A percentile compares a stretch with the other conserved stretches of the same genome.
Evolutionary conservation across 1,140 invertebrate genomes (phyloP).

Genomic region (Atta colombica): DNA sequence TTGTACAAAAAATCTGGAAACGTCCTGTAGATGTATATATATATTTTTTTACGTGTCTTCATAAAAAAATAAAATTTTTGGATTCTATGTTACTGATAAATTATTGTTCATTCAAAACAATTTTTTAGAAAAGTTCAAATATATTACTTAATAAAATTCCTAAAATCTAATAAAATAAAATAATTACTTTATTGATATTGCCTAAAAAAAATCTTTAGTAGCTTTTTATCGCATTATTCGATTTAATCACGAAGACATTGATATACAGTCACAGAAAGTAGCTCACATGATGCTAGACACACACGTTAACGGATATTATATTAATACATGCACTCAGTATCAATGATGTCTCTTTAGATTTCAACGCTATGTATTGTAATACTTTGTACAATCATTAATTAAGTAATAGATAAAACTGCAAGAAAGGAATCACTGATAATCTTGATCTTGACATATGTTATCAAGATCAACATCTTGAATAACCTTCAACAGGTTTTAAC

Average conservation of each 20-base stretch:
- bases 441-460: too few species aligned
- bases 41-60: background rate
- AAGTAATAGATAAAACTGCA: background rate
- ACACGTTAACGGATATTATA: constrained; percentile 42
- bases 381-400: constrained; percentile 53
- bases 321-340: constrained; percentile 44
- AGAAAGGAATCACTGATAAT: too few species aligned
- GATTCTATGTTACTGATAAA: background rate
- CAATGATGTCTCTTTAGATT: constrained; percentile 4
- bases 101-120: background rate
- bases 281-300: constrained; percentile 42
- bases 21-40: too few species aligned
- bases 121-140: constrained; percentile 8
- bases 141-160: background rate
- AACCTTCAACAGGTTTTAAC: too few species aligned
- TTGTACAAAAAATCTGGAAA: too few species aligned
- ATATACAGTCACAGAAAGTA: constrained; percentile 43
- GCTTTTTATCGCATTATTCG: constrained; percentile 18
- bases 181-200: background rate
- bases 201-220: background rate
- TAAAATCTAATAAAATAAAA: background rate
- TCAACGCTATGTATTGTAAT: constrained; percentile 14
- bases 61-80: background rate
- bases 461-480: too few species aligned
- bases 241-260: constrained; percentile 37